phyloP scores from a whole-genome alignment of 2,888 invertebrate genomes.

The Xiphydria camelus region DNA sequence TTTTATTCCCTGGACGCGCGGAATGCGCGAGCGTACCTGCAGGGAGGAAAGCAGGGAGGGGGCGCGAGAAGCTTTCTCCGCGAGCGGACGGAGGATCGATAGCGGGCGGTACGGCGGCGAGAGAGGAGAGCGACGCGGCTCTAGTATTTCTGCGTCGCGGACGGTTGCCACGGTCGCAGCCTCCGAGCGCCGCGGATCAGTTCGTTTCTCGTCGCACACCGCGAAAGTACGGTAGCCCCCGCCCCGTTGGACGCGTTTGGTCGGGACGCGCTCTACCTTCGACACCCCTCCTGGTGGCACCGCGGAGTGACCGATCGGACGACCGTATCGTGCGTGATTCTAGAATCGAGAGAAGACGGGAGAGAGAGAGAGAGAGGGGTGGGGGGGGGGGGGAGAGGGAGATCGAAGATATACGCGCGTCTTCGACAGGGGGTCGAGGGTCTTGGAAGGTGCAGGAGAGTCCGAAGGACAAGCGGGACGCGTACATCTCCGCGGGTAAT shows the following conservation, averaged over 20 bases:
- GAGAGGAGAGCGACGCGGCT: slow-evolving; percentile 9
- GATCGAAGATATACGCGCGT: no score
- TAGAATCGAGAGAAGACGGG: no score
- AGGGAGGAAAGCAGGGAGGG: slow-evolving; percentile 39
- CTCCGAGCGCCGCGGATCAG: slow-evolving; percentile 23
- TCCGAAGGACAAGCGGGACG: no score
- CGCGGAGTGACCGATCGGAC: slow-evolving; percentile 1
- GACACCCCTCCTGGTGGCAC: not conserved
- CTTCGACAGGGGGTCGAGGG: no score
- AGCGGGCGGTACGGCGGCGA: slow-evolving; percentile 2
- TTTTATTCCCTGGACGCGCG: no score
- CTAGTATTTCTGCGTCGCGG: slow-evolving; percentile 36
- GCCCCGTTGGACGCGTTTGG: not conserved
- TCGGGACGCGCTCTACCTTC: slow-evolving; percentile 14
- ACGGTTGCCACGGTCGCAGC: slow-evolving; percentile 35
- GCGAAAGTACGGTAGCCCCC: slow-evolving; percentile 11
- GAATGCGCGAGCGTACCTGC: no score
- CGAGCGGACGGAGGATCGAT: slow-evolving; percentile 16
- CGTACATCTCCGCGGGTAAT: no score
- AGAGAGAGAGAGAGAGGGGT: not conserved
- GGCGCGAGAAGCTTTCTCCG: no score
- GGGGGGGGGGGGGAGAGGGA: not conserved
- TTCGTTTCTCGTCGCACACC: slow-evolving; percentile 26
- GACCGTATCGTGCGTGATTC: no score
- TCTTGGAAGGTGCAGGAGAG: no score